These are phyloP conservation scores for Perdita meconis DNA, from an alignment of 2,888 invertebrate species.

Conservation along the genomic window DNA sequence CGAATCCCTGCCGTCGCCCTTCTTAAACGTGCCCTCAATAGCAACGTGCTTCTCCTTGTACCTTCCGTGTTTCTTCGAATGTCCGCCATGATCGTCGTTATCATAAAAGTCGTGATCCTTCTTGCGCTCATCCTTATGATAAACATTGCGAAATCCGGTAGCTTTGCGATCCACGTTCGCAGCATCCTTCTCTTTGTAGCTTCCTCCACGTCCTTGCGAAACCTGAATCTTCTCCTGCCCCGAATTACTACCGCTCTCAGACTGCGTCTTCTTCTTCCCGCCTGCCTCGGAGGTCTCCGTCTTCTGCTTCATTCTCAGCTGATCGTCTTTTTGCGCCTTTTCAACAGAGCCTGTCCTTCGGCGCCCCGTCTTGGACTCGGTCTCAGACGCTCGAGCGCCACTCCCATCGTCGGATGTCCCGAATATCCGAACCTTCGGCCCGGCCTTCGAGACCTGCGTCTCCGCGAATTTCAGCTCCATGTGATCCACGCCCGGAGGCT, in stretches of 20 bases:
- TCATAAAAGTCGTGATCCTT: constrained; percentile 91
- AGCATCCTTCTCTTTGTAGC: constrained; percentile 84
- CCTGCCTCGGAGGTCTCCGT: constrained; percentile 83
- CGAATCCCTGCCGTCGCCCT: constrained; percentile 86
- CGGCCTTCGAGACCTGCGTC: constrained; percentile 17
- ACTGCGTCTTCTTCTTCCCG: constrained; percentile 80
- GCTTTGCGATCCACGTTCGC: constrained; percentile 88
- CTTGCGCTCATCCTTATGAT: constrained; percentile 90
- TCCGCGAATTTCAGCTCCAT: constrained; percentile 75
- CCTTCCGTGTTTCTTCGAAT: constrained; percentile 87
- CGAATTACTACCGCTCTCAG: constrained; percentile 84
- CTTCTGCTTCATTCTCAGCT: constrained; percentile 85
- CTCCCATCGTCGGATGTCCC: background rate
- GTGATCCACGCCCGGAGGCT: constrained; percentile 81
- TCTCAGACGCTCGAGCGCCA: constrained; percentile 85
- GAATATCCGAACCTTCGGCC: background rate
- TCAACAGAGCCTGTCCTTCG: constrained; percentile 85
- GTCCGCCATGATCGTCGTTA: constrained; percentile 88
- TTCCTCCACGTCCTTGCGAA: constrained; percentile 83
- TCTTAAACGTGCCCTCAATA: constrained; percentile 86
- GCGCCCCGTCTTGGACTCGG: constrained; percentile 86
- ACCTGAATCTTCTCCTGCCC: constrained; percentile 83
- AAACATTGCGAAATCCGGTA: constrained; percentile 89
- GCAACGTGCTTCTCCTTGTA: constrained; percentile 86
- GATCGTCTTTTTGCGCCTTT: constrained; percentile 86